Evolutionary conservation across 2,888 invertebrate species (phyloP), one percentile per base, ranked within the genome.

Genomic region (Rutpela maculata): DNA sequence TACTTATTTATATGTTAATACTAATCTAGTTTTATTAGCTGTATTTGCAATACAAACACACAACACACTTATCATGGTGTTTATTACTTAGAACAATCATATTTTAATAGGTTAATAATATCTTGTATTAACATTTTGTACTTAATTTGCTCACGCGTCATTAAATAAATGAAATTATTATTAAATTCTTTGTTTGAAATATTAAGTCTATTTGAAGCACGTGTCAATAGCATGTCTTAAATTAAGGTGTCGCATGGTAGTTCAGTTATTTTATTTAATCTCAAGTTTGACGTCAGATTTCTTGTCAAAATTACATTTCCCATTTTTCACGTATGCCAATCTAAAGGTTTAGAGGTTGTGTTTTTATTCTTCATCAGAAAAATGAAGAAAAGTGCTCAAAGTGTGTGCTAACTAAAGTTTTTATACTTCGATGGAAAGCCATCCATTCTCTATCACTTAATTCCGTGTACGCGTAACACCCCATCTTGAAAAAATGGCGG

Each of bases 41-140:
- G 50, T 50, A 50, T 50, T 50, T 15, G 50, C 50, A 50, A 50
- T 50, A 50, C 50, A 50, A 50, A 50, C 50, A n/a, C n/a, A n/a
- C n/a, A n/a, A n/a, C n/a, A 50, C 50, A 50, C 50, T 50, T 50
- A 50, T 50, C 50, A 50, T 50, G 1, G 15, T 50, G 50, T 50
- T 50, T 50, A 15, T 50, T 50, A 15, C 50, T 50, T 50, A 15
- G 50, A 50, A 50, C 50, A 50, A 50, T 50, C 50, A 50, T 50
- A n/a, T 50, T 50, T 50, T 50, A 50, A 50, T 50, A 50, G 50
- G n/a, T 50, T 50, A 50, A 50, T 17, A 50, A 50, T 43, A 43
- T 50, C 50, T n/a, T n/a, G 50, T 5, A 50, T 50, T 50, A 50
- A 50, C 50, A 50, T 50, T 50, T 50, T n/a, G 15, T 50, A n/a